Evolutionary conservation across 2,113 vertebrate genomes (phyloP).

Genomic region (Muscicapa adusta): DNA sequence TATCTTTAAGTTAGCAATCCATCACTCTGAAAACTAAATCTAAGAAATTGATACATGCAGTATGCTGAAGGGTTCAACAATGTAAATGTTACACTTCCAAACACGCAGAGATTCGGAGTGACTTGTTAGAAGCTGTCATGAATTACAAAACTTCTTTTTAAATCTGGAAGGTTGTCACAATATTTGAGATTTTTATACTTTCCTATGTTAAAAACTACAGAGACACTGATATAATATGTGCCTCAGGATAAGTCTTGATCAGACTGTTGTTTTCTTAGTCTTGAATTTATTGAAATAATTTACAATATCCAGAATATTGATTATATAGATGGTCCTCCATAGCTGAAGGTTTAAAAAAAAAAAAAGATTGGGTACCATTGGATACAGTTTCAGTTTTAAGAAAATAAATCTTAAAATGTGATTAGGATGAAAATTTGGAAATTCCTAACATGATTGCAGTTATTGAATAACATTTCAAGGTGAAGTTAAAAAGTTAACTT

Average conservation of each 20-base stretch:
- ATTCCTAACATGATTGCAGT: not conserved
- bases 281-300: not conserved
- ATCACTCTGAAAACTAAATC: not conserved
- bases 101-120: not conserved
- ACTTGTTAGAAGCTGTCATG: not conserved
- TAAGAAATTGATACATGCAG: not conserved
- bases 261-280: not conserved
- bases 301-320: not conserved
- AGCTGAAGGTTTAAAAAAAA: not conserved
- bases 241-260: not conserved
- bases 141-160: not conserved
- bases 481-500: not conserved
- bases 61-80: not conserved
- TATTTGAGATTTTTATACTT: not conserved
- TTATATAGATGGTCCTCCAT: not conserved
- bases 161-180: not conserved
- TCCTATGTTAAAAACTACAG: not conserved
- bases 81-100: not conserved
- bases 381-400: not conserved
- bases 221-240: not conserved
- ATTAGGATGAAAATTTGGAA: not conserved
- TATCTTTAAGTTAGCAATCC: not conserved
- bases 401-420: not conserved
- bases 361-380: not conserved
- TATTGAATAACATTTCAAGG: not conserved